Evolutionary conservation across 2,888 invertebrate genomes (phyloP).

Genomic region (Parapristionchus giblindavisi): DNA sequence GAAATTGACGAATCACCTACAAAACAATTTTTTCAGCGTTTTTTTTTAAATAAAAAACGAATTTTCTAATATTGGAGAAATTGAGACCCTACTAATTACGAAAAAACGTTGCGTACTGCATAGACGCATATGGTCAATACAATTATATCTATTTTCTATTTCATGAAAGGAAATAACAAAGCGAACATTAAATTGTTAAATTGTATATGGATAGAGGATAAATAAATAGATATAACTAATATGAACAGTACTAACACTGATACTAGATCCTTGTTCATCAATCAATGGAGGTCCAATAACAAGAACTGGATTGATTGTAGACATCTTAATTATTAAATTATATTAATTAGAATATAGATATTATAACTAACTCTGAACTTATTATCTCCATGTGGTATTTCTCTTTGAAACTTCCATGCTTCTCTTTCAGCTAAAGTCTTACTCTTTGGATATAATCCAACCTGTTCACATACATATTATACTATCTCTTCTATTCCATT

Average conservation of each 20-base stretch:
- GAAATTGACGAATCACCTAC: constrained; percentile 62
- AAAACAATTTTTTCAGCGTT: no score
- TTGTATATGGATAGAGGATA: no score
- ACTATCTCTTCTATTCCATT: background rate
- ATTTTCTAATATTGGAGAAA: no score
- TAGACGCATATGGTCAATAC: no score
- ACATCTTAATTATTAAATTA: constrained; percentile 54
- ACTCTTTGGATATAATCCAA: constrained; percentile 66
- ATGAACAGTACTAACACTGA: constrained; percentile 53
- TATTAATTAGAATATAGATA: background rate
- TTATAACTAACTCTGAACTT: constrained; percentile 27
- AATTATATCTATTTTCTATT: no score
- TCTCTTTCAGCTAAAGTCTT: constrained; percentile 74
- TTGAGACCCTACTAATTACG: no score
- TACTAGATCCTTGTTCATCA: constrained; percentile 66
- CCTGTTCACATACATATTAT: constrained; percentile 37
- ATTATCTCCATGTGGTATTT: constrained; percentile 23
- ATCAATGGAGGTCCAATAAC: constrained; percentile 73
- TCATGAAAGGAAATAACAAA: no score
- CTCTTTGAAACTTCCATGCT: constrained; percentile 73
- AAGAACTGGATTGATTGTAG: constrained; percentile 73
- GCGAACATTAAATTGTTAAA: no score
- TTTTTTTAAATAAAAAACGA: no score
- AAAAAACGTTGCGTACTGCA: no score
- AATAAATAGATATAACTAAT: no score